Evolutionary conservation across 2,113 vertebrate species (phyloP), one percentile per base, ranked within the genome.

Genomic region (Pelecanoides urinatrix): DNA sequence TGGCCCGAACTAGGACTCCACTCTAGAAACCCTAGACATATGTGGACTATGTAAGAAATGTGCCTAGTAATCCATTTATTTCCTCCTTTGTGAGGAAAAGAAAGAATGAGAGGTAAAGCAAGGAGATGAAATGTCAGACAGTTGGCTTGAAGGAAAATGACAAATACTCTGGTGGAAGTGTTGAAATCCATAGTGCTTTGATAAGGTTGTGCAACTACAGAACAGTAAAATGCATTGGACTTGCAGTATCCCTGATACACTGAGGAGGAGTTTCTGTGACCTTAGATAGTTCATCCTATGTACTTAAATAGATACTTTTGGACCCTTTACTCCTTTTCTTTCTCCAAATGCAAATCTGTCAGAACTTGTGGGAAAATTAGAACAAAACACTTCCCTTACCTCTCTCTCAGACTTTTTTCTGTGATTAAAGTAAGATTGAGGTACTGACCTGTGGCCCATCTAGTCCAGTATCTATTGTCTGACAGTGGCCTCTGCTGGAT

Each of bases 401-500:
- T 56, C 40, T 56, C 49, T 74, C 21, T 25, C 18, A 72, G 38
- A 18, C 22, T 55, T 42, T 45, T 44, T 70, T 36, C 44, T 87
- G n/a, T 89, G 26, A 63, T 92, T 74, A 40, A 93, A 73, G 23
- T 32, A 50, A 70, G 55, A 77, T 44, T 80, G 71, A 77, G 26
- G 22, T 94, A 72, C 21, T 97, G 93, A 95, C 96, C 96, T 76
- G 52, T 95, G 86, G 92, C 68, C 94, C 59, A 56, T 84, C 56
- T 91, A 84, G 92, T 92, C 95, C 88, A n/a, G 30, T 92, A 94
- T 96, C 83, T 94, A 88, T 94, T 96, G 88, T 97, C 94, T 96
- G 94, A 96, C 65, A 97, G 96, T 97, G 96, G 96, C 96, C 96
- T 97, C 96, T 97, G 95, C 96, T 97, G 96, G 96, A 97, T 95